phyloP scores from a whole-genome alignment of 2,888 invertebrate species.

The Eristalis pertinax region DNA sequence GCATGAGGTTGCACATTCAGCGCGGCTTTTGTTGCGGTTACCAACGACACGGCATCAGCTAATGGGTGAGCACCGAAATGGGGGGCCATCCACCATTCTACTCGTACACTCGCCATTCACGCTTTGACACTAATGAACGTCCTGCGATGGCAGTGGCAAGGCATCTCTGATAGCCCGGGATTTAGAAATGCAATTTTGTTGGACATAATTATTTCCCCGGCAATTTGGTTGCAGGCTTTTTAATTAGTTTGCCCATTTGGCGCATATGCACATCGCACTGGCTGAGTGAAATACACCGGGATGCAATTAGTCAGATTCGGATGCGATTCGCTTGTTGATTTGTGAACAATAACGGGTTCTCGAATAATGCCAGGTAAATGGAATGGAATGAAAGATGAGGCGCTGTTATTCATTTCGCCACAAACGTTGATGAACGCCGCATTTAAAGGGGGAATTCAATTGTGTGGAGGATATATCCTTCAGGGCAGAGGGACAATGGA shows the following conservation, averaged over 20 bases:
- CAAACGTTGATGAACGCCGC: not conserved
- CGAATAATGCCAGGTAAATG: not conserved
- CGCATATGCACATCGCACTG: not conserved
- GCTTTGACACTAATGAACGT: slow-evolving; percentile 6
- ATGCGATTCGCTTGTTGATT: not conserved
- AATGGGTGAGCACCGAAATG: no score
- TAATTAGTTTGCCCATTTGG: slow-evolving; percentile 8
- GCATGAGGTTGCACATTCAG: not conserved
- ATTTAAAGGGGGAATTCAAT: no score
- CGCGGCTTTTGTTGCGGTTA: not conserved
- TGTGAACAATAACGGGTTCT: not conserved
- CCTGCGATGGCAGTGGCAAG: not conserved
- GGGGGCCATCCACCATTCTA: no score
- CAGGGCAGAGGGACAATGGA: no score
- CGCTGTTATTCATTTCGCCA: not conserved
- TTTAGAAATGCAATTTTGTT: slow-evolving; percentile 29
- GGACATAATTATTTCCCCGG: slow-evolving; percentile 1
- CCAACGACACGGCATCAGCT: no score
- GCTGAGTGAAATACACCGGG: not conserved
- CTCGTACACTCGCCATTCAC: not conserved
- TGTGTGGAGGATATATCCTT: no score
- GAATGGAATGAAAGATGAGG: not conserved
- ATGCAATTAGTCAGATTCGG: not conserved
- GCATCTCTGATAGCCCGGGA: not conserved
- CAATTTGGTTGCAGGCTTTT: not conserved